These are phyloP conservation scores for Ctenopoma kingsleyae DNA, from an alignment of 2,797 vertebrate genomes.

Conservation along the genomic window DNA sequence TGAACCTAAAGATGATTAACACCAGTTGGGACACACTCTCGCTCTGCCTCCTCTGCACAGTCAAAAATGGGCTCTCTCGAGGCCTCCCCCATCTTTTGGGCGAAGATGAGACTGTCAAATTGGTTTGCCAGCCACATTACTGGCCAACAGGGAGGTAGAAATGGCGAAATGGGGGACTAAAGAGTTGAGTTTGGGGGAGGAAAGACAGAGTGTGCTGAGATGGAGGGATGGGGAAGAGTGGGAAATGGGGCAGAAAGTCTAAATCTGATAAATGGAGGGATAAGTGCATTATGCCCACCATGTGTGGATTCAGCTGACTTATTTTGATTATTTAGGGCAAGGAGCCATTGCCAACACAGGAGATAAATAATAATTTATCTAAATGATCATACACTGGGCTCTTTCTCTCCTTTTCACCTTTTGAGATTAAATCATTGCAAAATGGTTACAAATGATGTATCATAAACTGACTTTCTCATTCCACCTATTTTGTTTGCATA, in stretches of 20 bases:
- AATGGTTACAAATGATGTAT: constrained; percentile 38
- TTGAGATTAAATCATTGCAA: constrained; percentile 20
- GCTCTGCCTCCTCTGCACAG: constrained; percentile 92
- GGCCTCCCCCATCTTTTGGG: constrained; percentile 91
- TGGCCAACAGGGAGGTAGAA: constrained; percentile 87
- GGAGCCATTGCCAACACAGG: constrained; percentile 26
- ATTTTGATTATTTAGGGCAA: constrained; percentile 47
- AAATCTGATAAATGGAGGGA: constrained; percentile 93
- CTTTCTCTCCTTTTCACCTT: constrained; percentile 21
- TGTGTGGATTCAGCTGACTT: constrained; percentile 54
- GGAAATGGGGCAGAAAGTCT: constrained; percentile 89
- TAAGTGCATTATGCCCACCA: constrained; percentile 60
- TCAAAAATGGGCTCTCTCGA: constrained; percentile 91
- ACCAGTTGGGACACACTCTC: constrained; percentile 88
- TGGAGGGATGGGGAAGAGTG: constrained; percentile 48
- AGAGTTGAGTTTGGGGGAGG: constrained; percentile 84
- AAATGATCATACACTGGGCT: constrained; percentile 48
- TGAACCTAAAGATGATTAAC: constrained; percentile 96
- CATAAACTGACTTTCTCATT: constrained; percentile 20
- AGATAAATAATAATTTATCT: constrained; percentile 38
- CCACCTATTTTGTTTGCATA: constrained; percentile 28
- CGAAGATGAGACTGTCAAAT: constrained; percentile 97
- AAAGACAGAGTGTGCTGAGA: constrained; percentile 51
- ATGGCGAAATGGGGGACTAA: constrained; percentile 61
- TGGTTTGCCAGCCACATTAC: constrained; percentile 98